A percentile compares a stretch with the other conserved stretches of the same genome.
These are phyloP conservation scores for Amazonetta brasiliensis DNA, from an alignment of 2,797 vertebrate genomes.

Conservation along the genomic window DNA sequence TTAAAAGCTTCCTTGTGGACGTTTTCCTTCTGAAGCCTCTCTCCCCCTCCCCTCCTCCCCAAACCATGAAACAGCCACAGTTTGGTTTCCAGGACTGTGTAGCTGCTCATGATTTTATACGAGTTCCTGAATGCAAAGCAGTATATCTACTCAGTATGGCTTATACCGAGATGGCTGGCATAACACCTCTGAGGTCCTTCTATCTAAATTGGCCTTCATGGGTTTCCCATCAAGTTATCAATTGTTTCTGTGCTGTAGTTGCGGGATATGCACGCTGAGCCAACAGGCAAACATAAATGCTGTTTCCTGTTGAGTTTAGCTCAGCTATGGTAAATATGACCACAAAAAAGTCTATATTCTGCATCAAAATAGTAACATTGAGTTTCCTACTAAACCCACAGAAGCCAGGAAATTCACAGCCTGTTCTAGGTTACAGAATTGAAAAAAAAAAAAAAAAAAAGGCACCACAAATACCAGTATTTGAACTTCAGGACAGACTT, in stretches of 20 bases:
- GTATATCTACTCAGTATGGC: neutral
- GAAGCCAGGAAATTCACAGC: slow-evolving; percentile 77
- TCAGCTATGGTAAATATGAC: slow-evolving; percentile 33
- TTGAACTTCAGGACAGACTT: slow-evolving; percentile 37
- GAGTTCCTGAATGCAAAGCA: neutral
- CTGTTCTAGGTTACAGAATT: slow-evolving; percentile 44
- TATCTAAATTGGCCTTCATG: neutral
- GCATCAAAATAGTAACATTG: slow-evolving; percentile 75
- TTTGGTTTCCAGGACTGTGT: neutral
- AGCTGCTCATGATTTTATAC: neutral
- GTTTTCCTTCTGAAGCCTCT: neutral
- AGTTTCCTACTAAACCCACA: slow-evolving; percentile 69
- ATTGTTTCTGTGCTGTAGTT: neutral
- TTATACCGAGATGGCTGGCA: neutral
- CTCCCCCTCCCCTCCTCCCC: neutral
- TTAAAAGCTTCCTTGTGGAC: neutral
- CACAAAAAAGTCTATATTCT: slow-evolving; percentile 61
- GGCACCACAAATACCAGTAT: neutral
- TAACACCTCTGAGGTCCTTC: neutral
- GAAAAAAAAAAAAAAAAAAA: neutral
- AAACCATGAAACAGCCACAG: neutral
- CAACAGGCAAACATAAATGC: slow-evolving; percentile 21
- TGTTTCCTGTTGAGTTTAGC: slow-evolving; percentile 60
- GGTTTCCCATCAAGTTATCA: neutral
- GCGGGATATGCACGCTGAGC: neutral